Percentiles rank a stretch among this genome's conserved stretches.
These are phyloP conservation scores for Scophthalmus maximus DNA, from an alignment of 2,113 vertebrate species.

Conservation along the genomic window DNA sequence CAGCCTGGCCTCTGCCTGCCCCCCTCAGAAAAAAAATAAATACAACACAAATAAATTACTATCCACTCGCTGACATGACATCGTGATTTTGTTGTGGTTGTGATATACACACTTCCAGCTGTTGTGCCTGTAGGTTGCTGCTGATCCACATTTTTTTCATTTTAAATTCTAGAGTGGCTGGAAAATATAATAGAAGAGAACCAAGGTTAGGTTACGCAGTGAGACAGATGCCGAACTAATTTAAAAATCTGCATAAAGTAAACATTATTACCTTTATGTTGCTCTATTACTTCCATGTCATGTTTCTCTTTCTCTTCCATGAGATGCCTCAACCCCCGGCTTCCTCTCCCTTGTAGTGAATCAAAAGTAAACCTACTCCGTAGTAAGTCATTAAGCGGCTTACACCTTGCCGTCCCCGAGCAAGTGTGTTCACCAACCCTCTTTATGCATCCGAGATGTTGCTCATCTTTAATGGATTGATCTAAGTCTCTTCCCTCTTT, in stretches of 20 bases:
- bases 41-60: conserved; percentile 50
- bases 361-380: conserved; percentile 47
- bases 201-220: background rate
- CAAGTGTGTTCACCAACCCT: conserved; percentile 52
- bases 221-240: conserved; percentile 36
- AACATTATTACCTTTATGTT: conserved; percentile 36
- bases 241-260: conserved; percentile 41
- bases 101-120: conserved; percentile 43
- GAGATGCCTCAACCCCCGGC: conserved; percentile 9
- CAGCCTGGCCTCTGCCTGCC: conserved; percentile 51
- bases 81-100: conserved; percentile 41
- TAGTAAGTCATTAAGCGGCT: conserved; percentile 43
- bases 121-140: conserved; percentile 31
- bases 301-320: conserved; percentile 4
- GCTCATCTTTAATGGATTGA: conserved; percentile 81
- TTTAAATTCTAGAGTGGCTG: conserved; percentile 7
- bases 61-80: conserved; percentile 27
- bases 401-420: conserved; percentile 58
- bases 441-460: conserved; percentile 77
- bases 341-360: conserved; percentile 33
- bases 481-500: conserved; percentile 62
- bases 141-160: conserved; percentile 5
- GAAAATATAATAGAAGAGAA: conserved; percentile 31
- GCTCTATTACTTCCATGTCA: conserved; percentile 10
- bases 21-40: conserved; percentile 29